phyloP scores from a whole-genome alignment of 2,888 invertebrate genomes.

The Campopleginae sp. region DNA sequence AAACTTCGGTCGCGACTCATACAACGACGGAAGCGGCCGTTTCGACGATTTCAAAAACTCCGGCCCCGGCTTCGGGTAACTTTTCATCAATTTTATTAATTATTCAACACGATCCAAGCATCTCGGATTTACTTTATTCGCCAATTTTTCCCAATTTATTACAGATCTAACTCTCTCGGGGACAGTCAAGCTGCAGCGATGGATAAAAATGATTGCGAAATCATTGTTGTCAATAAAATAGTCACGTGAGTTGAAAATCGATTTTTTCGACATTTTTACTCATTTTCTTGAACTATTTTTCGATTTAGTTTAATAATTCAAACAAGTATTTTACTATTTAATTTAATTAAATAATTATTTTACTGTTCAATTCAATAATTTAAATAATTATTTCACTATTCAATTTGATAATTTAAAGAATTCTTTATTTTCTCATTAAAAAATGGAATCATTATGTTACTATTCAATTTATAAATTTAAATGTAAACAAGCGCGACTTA shows the following conservation, averaged over 20 bases:
- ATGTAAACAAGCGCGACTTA: too few relatives aligned
- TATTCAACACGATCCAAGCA: neutral
- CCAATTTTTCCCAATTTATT: constrained; percentile 26
- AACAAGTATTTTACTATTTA: too few relatives aligned
- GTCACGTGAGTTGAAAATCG: constrained; percentile 89
- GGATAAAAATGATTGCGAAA: constrained; percentile 95
- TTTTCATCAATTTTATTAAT: constrained; percentile 18
- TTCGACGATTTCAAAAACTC: constrained; percentile 79
- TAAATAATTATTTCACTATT: too few relatives aligned
- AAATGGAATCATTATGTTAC: too few relatives aligned
- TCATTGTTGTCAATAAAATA: constrained; percentile 93
- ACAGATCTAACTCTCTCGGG: constrained; percentile 68
- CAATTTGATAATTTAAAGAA: too few relatives aligned
- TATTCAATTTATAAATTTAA: too few relatives aligned
- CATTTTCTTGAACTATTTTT: neutral
- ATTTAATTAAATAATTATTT: too few relatives aligned
- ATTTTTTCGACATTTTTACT: neutral
- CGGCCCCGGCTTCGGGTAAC: constrained; percentile 79
- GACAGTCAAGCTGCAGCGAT: constrained; percentile 81
- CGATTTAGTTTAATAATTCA: too few relatives aligned
- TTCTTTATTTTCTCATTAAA: too few relatives aligned
- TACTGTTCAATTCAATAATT: too few relatives aligned
- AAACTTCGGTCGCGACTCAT: constrained; percentile 76
- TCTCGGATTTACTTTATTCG: neutral
- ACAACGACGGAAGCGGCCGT: constrained; percentile 77